phyloP scores from a whole-genome alignment of 2,888 invertebrate species.

The Dastarcus helophoroides region DNA sequence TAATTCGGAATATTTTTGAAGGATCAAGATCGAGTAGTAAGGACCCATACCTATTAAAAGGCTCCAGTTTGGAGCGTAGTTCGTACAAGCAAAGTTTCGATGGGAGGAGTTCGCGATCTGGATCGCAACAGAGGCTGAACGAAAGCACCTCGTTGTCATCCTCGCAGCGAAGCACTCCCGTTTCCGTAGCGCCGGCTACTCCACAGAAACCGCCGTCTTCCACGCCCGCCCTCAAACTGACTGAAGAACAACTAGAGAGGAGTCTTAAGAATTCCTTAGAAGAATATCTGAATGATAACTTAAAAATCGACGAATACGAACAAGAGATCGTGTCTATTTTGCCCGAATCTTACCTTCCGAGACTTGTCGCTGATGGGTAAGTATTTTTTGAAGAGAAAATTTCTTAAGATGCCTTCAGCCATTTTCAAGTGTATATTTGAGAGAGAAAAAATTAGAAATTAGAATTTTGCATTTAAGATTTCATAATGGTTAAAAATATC shows the following conservation, averaged over 20 bases:
- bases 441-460: too few relatives aligned
- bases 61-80: conserved; percentile 32
- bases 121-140: conserved; percentile 45
- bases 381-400: too few relatives aligned
- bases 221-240: conserved; percentile 10
- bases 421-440: too few relatives aligned
- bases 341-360: conserved; percentile 20
- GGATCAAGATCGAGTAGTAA: too few relatives aligned
- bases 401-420: too few relatives aligned
- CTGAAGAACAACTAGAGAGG: conserved; percentile 26
- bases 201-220: conserved; percentile 19
- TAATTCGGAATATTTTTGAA: background rate
- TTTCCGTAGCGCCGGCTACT: conserved; percentile 12
- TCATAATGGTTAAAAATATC: too few relatives aligned
- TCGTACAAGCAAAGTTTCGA: conserved; percentile 23
- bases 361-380: conserved; percentile 29
- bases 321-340: conserved; percentile 26
- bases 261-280: conserved; percentile 29
- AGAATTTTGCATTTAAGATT: too few relatives aligned
- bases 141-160: conserved; percentile 24
- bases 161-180: conserved; percentile 2
- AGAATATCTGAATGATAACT: conserved; percentile 30
- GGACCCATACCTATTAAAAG: conserved; percentile 35
- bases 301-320: conserved; percentile 26
- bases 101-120: conserved; percentile 42